Conservation (phyloP, 2,113 vertebrate genomes). For the Hippocampus barbouri region DNA sequence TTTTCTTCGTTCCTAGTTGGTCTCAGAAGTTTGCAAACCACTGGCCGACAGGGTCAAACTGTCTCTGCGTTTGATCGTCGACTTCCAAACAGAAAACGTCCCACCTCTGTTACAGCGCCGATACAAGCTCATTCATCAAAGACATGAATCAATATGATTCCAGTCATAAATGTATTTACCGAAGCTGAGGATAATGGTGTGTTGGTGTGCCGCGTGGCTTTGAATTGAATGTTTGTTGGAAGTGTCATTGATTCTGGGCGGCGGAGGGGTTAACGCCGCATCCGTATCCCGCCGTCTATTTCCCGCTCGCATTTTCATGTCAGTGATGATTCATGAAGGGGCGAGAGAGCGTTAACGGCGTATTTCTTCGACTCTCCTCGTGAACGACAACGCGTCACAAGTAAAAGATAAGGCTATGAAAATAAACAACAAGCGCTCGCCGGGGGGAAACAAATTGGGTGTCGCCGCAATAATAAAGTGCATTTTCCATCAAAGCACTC, state of each 20-base stretch:
- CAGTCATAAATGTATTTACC: not conserved
- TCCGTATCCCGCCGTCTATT: slow-evolving; percentile 69
- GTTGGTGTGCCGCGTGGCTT: not conserved
- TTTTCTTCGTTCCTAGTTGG: not conserved
- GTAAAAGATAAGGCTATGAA: slow-evolving; percentile 36
- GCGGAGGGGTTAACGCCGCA: slow-evolving; percentile 22
- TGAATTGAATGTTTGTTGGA: not conserved
- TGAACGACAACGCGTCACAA: slow-evolving; percentile 71
- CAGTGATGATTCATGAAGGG: not conserved
- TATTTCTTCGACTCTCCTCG: slow-evolving; percentile 54
- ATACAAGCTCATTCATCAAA: not conserved
- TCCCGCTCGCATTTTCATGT: slow-evolving; percentile 40
- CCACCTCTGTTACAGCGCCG: not conserved
- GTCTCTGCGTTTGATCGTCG: not conserved
- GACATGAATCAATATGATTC: not conserved
- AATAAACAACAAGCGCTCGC: slow-evolving; percentile 39
- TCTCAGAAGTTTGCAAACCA: not conserved
- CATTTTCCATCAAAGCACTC: slow-evolving; percentile 39
- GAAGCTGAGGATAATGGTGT: not conserved
- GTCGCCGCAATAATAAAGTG: slow-evolving; percentile 34
- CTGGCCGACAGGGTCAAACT: not conserved
- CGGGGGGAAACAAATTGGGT: slow-evolving; percentile 59
- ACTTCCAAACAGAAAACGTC: not conserved
- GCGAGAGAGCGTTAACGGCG: not conserved
- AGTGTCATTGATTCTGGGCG: not conserved